phyloP scores from a whole-genome alignment of 2,888 invertebrate genomes.

The Entomobrya proxima region DNA sequence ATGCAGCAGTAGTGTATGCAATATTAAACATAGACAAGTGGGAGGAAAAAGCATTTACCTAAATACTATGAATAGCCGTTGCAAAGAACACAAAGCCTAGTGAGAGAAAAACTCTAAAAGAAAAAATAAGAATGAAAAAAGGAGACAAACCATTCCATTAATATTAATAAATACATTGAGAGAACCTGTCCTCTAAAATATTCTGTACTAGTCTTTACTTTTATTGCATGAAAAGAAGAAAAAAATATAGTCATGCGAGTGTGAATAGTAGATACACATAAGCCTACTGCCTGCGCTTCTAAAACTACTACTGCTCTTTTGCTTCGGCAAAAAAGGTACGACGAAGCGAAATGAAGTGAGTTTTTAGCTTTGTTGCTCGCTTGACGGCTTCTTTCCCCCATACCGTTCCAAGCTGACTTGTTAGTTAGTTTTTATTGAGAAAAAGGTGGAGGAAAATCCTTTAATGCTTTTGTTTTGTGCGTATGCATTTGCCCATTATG shows the following conservation, averaged over 20 bases:
- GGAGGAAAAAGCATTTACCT: neutral
- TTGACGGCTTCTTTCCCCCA: neutral
- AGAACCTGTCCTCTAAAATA: neutral
- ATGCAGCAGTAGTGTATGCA: no score
- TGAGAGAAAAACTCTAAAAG: neutral
- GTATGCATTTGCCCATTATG: no score
- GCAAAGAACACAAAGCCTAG: no score
- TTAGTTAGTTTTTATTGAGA: neutral
- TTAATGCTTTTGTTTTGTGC: neutral
- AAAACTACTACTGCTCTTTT: neutral
- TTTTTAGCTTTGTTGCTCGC: neutral
- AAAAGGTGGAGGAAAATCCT: neutral
- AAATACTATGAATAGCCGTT: neutral
- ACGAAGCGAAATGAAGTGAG: neutral
- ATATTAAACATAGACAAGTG: no score
- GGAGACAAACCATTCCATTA: constrained; percentile 5
- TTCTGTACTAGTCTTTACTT: no score
- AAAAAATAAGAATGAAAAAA: neutral
- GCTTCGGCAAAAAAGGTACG: neutral
- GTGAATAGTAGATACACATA: no score
- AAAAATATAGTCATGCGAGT: neutral
- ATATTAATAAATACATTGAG: neutral
- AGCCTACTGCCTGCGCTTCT: no score
- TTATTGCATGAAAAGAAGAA: neutral
- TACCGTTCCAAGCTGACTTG: neutral